Conservation (phyloP, 2,797 vertebrate genomes). For the Melanotaenia pygmaea region DNA sequence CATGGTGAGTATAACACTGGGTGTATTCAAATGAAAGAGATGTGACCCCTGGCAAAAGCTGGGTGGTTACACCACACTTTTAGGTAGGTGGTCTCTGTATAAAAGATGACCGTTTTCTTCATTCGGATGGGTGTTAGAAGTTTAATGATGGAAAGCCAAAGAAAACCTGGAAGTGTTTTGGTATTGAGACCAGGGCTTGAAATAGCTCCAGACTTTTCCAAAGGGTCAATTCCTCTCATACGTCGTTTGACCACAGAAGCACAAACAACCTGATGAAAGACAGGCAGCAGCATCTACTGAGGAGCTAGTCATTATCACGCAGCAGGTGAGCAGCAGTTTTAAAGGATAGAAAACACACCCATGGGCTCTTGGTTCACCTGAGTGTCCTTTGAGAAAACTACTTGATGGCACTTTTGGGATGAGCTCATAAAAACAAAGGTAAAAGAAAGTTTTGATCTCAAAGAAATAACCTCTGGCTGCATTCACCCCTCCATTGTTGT, state of each 20-base stretch:
- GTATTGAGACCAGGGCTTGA: constrained; percentile 65
- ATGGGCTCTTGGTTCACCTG: constrained; percentile 30
- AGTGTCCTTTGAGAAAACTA: constrained; percentile 23
- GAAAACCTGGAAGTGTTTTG: constrained; percentile 79
- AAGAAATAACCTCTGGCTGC: constrained; percentile 30
- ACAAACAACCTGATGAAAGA: constrained; percentile 73
- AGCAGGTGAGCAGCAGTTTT: constrained; percentile 51
- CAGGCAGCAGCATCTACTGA: constrained; percentile 42
- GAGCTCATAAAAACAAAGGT: constrained; percentile 1
- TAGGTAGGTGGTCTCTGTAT: constrained; percentile 70
- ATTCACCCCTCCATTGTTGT: constrained; percentile 28
- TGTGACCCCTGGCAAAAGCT: constrained; percentile 47
- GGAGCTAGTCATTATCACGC: constrained; percentile 63
- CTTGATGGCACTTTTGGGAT: constrained; percentile 20
- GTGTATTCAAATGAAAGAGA: constrained; percentile 59
- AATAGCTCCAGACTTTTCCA: constrained; percentile 76
- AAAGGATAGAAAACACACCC: constrained; percentile 28
- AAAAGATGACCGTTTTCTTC: constrained; percentile 65
- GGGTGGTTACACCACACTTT: constrained; percentile 35
- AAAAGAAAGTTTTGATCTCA: constrained; percentile 20
- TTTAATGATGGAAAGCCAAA: constrained; percentile 69
- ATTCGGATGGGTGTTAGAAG: constrained; percentile 57
- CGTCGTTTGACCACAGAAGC: constrained; percentile 64
- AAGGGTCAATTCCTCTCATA: constrained; percentile 62
- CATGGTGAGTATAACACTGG: constrained; percentile 44